Percentiles rank a stretch among this genome's conserved stretches.
These are phyloP conservation scores for Molossus alvarezi DNA, from an alignment of 2,797 vertebrate species.

Conservation along the genomic window DNA sequence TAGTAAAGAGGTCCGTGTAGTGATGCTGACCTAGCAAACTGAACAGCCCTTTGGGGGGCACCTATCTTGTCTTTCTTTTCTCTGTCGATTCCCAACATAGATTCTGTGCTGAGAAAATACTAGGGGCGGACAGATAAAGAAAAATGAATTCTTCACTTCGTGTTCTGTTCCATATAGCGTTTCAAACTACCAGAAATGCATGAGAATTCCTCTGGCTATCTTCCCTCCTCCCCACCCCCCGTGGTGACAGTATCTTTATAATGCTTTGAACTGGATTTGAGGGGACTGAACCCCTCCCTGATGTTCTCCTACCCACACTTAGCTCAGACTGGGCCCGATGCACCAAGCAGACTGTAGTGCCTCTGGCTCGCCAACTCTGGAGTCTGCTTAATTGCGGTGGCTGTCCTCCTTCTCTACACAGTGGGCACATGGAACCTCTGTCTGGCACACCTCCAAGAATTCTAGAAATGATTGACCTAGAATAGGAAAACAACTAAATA, in stretches of 20 bases:
- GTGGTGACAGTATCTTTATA: not conserved
- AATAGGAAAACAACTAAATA: not conserved
- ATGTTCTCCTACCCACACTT: not conserved
- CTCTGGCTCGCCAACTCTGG: not conserved
- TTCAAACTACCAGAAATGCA: not conserved
- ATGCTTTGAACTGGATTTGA: not conserved
- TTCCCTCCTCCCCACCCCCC: fast-evolving
- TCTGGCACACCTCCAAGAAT: not conserved
- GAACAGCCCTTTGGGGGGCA: not conserved
- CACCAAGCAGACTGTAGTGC: not conserved
- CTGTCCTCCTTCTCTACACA: not conserved
- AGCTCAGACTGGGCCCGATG: not conserved
- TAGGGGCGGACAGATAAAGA: not conserved
- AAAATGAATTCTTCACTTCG: not conserved
- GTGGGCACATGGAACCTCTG: not conserved
- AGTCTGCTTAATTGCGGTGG: not conserved
- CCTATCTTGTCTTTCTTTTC: not conserved
- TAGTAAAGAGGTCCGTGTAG: not conserved
- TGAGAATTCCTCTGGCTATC: not conserved
- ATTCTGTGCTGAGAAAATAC: not conserved
- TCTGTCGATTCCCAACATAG: not conserved
- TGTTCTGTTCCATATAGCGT: not conserved
- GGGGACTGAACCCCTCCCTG: not conserved
- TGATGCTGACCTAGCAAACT: not conserved
- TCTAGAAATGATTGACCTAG: not conserved